Evolutionary conservation across 2,797 vertebrate species (phyloP).

Genomic region (Yasuhikotakia modesta): DNA sequence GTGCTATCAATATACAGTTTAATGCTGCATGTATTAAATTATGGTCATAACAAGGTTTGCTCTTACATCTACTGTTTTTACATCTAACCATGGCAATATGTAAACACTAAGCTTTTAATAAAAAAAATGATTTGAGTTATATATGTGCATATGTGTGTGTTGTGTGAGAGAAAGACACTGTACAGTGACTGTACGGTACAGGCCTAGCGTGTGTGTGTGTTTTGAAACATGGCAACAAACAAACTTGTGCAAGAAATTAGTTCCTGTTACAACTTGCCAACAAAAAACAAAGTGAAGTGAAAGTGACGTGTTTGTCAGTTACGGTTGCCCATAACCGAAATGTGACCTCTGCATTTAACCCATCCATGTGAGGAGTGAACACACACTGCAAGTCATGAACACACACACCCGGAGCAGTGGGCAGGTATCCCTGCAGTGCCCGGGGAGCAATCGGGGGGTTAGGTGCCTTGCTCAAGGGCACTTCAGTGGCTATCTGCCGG

Average conservation of each 20-base stretch:
- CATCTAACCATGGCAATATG: conserved; percentile 35
- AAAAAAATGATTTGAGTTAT: conserved; percentile 12
- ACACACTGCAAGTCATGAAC: too few relatives aligned
- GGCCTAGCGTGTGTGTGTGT: background rate
- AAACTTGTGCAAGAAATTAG: conserved; percentile 7
- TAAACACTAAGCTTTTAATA: conserved; percentile 38
- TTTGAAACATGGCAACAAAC: conserved; percentile 32
- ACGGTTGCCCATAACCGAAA: too few relatives aligned
- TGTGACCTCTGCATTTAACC: too few relatives aligned
- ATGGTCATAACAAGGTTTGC: conserved; percentile 3
- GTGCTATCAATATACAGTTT: conserved; percentile 9
- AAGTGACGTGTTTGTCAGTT: too few relatives aligned
- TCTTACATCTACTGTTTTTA: background rate
- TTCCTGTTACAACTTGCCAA: background rate
- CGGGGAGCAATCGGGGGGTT: too few relatives aligned
- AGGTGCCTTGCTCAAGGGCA: too few relatives aligned
- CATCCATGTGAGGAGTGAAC: too few relatives aligned
- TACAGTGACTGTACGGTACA: background rate
- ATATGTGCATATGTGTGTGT: conserved; percentile 1
- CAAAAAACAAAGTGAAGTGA: background rate
- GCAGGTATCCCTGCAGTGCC: too few relatives aligned
- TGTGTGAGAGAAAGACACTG: background rate
- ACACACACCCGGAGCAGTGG: too few relatives aligned
- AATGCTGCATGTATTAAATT: conserved; percentile 32
- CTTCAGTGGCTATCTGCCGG: too few relatives aligned